Percentiles rank a stretch among this genome's conserved stretches.
Evolutionary conservation across 2,113 vertebrate genomes (phyloP).

Genomic region (Epinephelus fuscoguttatus): DNA sequence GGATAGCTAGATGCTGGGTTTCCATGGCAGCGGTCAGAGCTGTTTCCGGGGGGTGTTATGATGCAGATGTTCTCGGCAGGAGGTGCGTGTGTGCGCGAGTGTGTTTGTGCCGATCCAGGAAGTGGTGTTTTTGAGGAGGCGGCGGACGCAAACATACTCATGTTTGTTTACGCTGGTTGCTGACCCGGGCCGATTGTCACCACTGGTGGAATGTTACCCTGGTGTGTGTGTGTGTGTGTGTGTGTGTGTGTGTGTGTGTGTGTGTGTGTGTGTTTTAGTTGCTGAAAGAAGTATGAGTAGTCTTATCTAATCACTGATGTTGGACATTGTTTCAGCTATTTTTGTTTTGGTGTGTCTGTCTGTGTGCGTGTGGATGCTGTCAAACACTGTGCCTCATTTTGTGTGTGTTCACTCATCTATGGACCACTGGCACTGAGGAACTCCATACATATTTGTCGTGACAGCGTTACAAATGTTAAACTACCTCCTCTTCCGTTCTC

Average conservation of each 20-base stretch:
- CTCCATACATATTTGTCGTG: neutral
- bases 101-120: conserved; percentile 48
- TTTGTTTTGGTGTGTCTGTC: conserved; percentile 13
- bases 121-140: conserved; percentile 61
- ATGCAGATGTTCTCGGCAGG: conserved; percentile 85
- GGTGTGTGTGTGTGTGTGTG: conserved; percentile 1
- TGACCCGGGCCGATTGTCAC: conserved; percentile 74
- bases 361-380: neutral
- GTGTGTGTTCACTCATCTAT: neutral
- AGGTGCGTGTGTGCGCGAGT: conserved; percentile 43
- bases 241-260: conserved; percentile 15
- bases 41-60: conserved; percentile 65
- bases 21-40: conserved; percentile 75
- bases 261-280: neutral
- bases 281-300: neutral
- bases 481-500: neutral
- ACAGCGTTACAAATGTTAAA: conserved; percentile 1
- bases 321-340: conserved; percentile 1
- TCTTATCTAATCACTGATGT: neutral
- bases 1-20: conserved; percentile 71
- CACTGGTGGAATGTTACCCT: conserved; percentile 73
- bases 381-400: neutral
- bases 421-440: neutral
- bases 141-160: conserved; percentile 56
- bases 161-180: conserved; percentile 73